Conservation (phyloP, 2,113 vertebrate genomes). For the Sclerurus mexicanus region DNA sequence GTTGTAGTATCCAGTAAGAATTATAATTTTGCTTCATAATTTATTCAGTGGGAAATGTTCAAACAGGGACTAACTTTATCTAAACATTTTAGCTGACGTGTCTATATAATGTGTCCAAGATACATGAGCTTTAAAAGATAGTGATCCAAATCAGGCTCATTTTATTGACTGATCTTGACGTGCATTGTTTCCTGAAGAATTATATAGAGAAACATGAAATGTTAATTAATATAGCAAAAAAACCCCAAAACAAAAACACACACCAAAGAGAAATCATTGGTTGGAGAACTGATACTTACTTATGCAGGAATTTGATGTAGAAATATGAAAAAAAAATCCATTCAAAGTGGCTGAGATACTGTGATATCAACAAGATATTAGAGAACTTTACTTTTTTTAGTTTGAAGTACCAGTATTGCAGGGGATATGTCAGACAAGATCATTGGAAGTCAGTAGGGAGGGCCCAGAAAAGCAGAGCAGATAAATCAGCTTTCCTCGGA, state of each 20-base stretch:
- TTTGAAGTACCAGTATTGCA: not conserved
- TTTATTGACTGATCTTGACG: not conserved
- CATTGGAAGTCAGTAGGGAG: not conserved
- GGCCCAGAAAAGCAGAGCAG: not conserved
- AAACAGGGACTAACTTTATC: not conserved
- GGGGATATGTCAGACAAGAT: not conserved
- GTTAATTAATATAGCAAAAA: not conserved
- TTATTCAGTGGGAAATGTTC: not conserved
- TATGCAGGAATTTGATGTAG: not conserved
- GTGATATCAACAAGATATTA: not conserved
- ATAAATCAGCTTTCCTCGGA: not conserved
- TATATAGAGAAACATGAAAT: not conserved
- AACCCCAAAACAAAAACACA: not conserved
- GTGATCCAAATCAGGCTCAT: not conserved
- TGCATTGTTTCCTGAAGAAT: not conserved
- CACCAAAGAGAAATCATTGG: not conserved
- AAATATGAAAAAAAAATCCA: not conserved
- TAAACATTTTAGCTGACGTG: not conserved
- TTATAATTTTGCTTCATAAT: not conserved
- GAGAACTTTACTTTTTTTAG: not conserved
- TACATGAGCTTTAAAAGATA: not conserved
- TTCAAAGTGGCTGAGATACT: not conserved
- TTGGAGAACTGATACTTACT: not conserved
- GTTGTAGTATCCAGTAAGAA: not conserved
- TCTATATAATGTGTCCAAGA: not conserved